Base-by-base conservation (phyloP, 1,140 invertebrate species). In the Lepidurus couesii region DNA sequence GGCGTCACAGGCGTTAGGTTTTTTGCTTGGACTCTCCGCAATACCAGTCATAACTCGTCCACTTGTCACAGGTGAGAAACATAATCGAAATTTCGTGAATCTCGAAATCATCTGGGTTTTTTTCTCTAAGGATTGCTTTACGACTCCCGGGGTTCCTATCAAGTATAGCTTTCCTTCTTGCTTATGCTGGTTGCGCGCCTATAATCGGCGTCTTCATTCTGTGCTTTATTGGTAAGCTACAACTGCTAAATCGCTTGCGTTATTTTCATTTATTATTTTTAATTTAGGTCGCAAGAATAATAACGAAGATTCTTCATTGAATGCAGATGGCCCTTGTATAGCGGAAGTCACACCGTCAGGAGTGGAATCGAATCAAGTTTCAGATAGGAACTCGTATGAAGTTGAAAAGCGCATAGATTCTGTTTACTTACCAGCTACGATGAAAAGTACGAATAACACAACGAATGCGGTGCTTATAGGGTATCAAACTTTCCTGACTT, bases 1-100 rank as follows among this genome's bases (percentile, higher is more conserved):
- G n/a, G n/a, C n/a, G 0, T 92, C 94, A 0, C 95, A 97, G 84
- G 95, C 94, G 0, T 96, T 98, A 81, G 95, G 95, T 0, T 96
- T 94, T 83, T 87, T 98, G 76, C 85, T 97, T 11, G 94, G 94
- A 8, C 86, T 96, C 76, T 93, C 94, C 81, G 94, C 95, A 1
- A 84, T 95, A 77, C 95, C 95, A 0, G 84, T 97, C 75, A 96
- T 93, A 0, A 83, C 92, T 34, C 95, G 96, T 4, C 95, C 95
- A 9, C 92, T 93, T 1, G 86, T 97, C 77, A 95, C 94, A 74
- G 95, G 93, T 83, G 85, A 81, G 75, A n/a, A 42, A 75, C 16
- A 42, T 16, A 77, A n/a, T 45, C 1, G 16, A 1, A 45, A 44
- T 21, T 13, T 53, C n/a, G 76, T 7, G 44, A 73, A 2, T 9